Base-by-base conservation (phyloP, 2,888 invertebrate species). In the Cerastis leucographa region DNA sequence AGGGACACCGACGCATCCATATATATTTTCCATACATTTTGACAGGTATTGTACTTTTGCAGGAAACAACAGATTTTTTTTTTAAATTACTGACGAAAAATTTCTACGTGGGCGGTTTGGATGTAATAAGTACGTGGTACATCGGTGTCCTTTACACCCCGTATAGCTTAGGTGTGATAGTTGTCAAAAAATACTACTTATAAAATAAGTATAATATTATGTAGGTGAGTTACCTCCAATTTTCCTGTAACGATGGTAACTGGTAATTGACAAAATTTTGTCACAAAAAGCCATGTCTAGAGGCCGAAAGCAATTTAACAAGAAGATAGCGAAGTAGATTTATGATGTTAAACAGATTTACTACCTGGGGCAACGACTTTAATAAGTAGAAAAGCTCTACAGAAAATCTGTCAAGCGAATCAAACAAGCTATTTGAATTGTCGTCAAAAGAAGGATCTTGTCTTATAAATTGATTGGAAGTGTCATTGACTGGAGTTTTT, bases 401-500 rank as follows among this genome's bases (percentile, higher is more conserved):
- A 70, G 49, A 74, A 75, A 76, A 65, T 51, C 19, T 64, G 75
- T 77, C 17, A 71, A 59, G 46, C 19, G 49, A 66, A 64, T 61
- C 73, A 40, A 54, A 78, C 66, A 29, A 76, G 44, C 22, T 74
- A 62, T 69, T 74, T 14, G 5, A 61, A 54, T 35, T 54, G 22
- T 54, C 59, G 42, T 40, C 62, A 42, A 67, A 17, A 61, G n/a
- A 62, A 7, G 74, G 62, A 51, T 54, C 1, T 46, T 46, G 56
- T 54, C 1, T 46, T 42, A 56, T 64, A 61, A 78, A 75, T 75
- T 87, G 71, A 84, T 73, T 62, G 44, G 65, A 72, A 65, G 71
- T 81, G 87, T 76, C 87, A 71, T 76, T 88, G 85, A 79, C 79
- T 70, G 42, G 42, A 54, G 25, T 69, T 73, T 78, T 77, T 81